Conservation (phyloP, 2,113 vertebrate species). For the Rhodinocichla rosea region DNA sequence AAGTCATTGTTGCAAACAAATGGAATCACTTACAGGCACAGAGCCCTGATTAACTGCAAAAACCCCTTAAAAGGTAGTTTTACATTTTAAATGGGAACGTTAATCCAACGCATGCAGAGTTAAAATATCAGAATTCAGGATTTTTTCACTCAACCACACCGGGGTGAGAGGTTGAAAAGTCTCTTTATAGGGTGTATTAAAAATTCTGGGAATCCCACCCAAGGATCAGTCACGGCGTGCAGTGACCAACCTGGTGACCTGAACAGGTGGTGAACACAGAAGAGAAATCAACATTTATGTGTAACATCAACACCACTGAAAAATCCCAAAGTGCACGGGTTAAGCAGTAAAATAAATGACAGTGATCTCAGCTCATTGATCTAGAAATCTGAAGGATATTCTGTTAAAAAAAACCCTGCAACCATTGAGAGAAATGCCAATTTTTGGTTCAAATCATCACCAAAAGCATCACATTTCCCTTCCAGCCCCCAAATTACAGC, state of each 20-base stretch:
- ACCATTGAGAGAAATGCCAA: neutral
- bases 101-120: neutral
- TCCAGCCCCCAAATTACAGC: neutral
- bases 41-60: conserved; percentile 35
- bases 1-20: conserved; percentile 48
- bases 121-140: neutral
- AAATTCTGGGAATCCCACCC: neutral
- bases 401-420: neutral
- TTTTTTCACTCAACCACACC: neutral
- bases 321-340: no score
- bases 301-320: neutral
- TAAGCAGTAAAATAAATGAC: neutral
- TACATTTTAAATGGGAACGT: neutral
- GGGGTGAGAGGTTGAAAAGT: neutral
- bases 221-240: accelerated
- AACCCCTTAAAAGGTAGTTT: conserved; percentile 63
- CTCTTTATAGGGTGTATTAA: neutral
- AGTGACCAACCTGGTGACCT: neutral
- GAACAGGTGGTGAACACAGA: neutral
- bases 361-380: neutral
- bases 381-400: neutral
- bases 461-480: neutral
- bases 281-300: neutral
- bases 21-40: conserved; percentile 44
- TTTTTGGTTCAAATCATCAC: neutral